Percentiles rank a stretch among this genome's conserved stretches.
phyloP scores from a whole-genome alignment of 2,888 invertebrate genomes.

The Microplitis deprimator region DNA sequence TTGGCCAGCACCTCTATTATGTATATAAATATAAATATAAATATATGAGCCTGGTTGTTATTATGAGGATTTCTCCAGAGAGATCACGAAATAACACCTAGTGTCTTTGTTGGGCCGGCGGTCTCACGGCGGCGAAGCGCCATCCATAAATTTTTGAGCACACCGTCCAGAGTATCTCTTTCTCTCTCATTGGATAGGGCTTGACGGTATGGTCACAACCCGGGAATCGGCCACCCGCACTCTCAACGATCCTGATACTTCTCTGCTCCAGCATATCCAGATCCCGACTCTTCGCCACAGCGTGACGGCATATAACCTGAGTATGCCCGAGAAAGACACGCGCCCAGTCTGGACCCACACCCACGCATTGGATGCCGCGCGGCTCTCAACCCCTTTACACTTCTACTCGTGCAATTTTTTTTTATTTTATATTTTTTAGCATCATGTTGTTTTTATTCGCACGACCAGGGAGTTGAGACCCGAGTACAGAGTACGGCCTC shows the following conservation, averaged over 20 bases:
- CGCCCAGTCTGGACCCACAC: slow-evolving; percentile 59
- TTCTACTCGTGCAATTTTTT: slow-evolving; percentile 15
- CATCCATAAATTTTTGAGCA: slow-evolving; percentile 43
- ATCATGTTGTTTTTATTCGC: slow-evolving; percentile 14
- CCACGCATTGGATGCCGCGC: slow-evolving; percentile 62
- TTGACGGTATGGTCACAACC: slow-evolving; percentile 19
- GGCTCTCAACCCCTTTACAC: slow-evolving; percentile 56
- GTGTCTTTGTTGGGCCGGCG: slow-evolving; percentile 13
- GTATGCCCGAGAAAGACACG: slow-evolving; percentile 46
- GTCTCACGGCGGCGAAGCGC: slow-evolving; percentile 33
- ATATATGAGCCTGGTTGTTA: neutral
- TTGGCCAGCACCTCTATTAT: neutral
- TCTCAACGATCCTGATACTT: slow-evolving; percentile 31
- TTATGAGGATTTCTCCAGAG: slow-evolving; percentile 24
- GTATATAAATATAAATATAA: too few relatives aligned
- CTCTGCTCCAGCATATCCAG: neutral
- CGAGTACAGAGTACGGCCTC: too few relatives aligned
- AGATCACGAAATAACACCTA: slow-evolving; percentile 40
- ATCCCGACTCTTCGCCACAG: neutral
- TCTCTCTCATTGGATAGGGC: neutral
- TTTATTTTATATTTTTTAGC: neutral
- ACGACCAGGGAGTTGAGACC: neutral
- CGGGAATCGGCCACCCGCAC: slow-evolving; percentile 40
- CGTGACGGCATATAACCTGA: too few relatives aligned
- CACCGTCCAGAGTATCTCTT: slow-evolving; percentile 19